phyloP scores from a whole-genome alignment of 2,888 invertebrate genomes.

The Pammene aurita region DNA sequence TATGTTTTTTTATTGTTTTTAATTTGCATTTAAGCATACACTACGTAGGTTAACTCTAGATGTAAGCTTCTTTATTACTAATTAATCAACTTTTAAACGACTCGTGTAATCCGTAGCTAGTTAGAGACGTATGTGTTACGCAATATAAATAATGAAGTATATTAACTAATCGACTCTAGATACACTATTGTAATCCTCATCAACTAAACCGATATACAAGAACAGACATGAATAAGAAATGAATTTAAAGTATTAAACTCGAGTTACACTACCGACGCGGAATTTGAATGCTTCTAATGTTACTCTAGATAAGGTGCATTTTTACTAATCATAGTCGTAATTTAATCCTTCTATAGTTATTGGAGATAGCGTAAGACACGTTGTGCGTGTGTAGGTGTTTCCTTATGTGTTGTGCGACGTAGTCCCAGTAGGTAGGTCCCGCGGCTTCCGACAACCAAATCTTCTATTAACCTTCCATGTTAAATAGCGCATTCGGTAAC shows the following conservation, averaged over 20 bases:
- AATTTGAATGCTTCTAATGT: slow-evolving; percentile 68
- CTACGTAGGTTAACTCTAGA: slow-evolving; percentile 70
- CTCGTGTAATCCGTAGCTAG: slow-evolving; percentile 77
- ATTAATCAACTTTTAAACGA: slow-evolving; percentile 74
- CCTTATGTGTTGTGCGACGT: slow-evolving; percentile 77
- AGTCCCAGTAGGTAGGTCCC: slow-evolving; percentile 76
- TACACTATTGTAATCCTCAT: slow-evolving; percentile 49
- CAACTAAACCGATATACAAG: slow-evolving; percentile 53
- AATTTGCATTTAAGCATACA: slow-evolving; percentile 73
- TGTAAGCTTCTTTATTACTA: slow-evolving; percentile 70
- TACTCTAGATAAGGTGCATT: slow-evolving; percentile 78
- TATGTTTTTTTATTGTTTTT: slow-evolving; percentile 63
- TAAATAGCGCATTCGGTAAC: slow-evolving; percentile 70
- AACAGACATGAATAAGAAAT: slow-evolving; percentile 52
- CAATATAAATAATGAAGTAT: slow-evolving; percentile 59
- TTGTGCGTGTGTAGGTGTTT: slow-evolving; percentile 75
- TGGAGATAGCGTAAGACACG: slow-evolving; percentile 75
- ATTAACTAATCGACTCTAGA: slow-evolving; percentile 59
- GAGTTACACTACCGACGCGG: slow-evolving; percentile 50
- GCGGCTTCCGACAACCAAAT: slow-evolving; percentile 79
- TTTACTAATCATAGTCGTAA: slow-evolving; percentile 77
- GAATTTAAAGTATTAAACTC: slow-evolving; percentile 40
- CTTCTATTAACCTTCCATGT: slow-evolving; percentile 78
- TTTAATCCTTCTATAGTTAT: slow-evolving; percentile 73
- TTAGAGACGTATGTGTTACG: slow-evolving; percentile 64